phyloP scores from a whole-genome alignment of 2,797 vertebrate species.

The Acrossocheilus fasciatus region DNA sequence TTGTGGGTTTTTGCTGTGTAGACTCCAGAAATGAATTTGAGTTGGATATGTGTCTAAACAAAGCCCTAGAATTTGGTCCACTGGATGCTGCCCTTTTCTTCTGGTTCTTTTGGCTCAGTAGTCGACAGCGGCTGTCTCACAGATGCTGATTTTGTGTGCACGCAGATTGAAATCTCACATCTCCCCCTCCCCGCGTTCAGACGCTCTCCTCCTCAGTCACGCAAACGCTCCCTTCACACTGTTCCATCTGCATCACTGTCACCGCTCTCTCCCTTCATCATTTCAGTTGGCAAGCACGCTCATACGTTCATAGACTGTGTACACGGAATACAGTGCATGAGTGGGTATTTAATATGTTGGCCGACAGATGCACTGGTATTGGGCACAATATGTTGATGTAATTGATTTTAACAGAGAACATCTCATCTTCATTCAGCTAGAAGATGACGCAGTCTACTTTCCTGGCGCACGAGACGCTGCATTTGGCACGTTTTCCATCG shows the following conservation, averaged over 20 bases:
- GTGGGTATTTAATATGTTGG: constrained; percentile 49
- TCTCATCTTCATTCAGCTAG: constrained; percentile 39
- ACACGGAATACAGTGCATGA: constrained; percentile 20
- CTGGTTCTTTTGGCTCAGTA: constrained; percentile 22
- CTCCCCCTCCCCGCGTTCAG: constrained; percentile 36
- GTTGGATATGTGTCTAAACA: neutral
- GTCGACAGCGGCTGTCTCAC: constrained; percentile 22
- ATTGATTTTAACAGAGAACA: constrained; percentile 50
- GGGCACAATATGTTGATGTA: constrained; percentile 44
- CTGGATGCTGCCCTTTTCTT: constrained; percentile 21
- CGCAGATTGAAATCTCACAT: constrained; percentile 46
- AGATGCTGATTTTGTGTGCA: constrained; percentile 36
- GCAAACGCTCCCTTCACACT: constrained; percentile 66
- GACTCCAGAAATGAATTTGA: neutral
- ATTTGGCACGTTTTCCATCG: constrained; percentile 14
- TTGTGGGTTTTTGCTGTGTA: neutral
- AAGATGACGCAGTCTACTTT: constrained; percentile 22
- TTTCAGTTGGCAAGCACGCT: constrained; percentile 54
- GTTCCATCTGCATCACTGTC: constrained; percentile 57
- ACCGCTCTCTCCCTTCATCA: constrained; percentile 56
- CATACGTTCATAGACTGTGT: constrained; percentile 30
- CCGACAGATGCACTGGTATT: constrained; percentile 35
- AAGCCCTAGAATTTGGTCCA: neutral
- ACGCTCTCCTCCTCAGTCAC: constrained; percentile 65
- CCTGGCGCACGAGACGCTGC: neutral